These are phyloP conservation scores for Syngnathoides biaculeatus DNA, from an alignment of 2,113 vertebrate species.

Conservation along the genomic window DNA sequence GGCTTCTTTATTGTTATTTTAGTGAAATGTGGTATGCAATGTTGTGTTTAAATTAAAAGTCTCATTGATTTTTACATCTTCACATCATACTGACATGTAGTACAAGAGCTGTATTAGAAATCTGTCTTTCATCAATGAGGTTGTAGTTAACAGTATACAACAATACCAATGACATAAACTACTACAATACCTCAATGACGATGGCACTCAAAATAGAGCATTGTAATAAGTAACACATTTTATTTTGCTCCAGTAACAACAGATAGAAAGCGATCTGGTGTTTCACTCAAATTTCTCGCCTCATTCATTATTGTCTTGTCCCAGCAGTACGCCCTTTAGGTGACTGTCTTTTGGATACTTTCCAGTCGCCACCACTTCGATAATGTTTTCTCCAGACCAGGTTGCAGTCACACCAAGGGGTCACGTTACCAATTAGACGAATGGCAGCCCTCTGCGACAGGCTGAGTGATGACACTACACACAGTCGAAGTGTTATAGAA, in stretches of 20 bases:
- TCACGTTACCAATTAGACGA: conserved; percentile 67
- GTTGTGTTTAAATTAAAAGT: background rate
- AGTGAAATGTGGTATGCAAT: background rate
- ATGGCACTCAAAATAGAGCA: background rate
- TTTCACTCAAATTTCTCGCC: background rate
- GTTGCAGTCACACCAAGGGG: conserved; percentile 36
- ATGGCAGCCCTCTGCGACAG: conserved; percentile 34
- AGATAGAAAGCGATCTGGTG: background rate
- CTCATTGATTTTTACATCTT: background rate
- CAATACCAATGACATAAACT: background rate
- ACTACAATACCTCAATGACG: background rate
- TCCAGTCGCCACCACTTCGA: conserved; percentile 1
- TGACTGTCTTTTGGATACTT: conserved; percentile 6
- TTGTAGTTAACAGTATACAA: background rate
- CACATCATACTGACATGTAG: background rate
- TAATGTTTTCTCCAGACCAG: conserved; percentile 60
- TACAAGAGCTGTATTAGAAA: background rate
- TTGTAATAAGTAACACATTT: background rate
- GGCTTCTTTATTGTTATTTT: conserved; percentile 12
- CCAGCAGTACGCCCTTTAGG: conserved; percentile 4
- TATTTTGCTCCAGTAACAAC: background rate
- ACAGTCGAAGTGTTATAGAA: conserved; percentile 56
- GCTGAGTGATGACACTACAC: conserved; percentile 47
- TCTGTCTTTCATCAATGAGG: background rate
- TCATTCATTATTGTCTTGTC: conserved; percentile 11